Percentiles rank a stretch among this genome's conserved stretches.
Evolutionary conservation across 2,797 vertebrate genomes (phyloP).

Genomic region (Triplophysa yarkandensis): DNA sequence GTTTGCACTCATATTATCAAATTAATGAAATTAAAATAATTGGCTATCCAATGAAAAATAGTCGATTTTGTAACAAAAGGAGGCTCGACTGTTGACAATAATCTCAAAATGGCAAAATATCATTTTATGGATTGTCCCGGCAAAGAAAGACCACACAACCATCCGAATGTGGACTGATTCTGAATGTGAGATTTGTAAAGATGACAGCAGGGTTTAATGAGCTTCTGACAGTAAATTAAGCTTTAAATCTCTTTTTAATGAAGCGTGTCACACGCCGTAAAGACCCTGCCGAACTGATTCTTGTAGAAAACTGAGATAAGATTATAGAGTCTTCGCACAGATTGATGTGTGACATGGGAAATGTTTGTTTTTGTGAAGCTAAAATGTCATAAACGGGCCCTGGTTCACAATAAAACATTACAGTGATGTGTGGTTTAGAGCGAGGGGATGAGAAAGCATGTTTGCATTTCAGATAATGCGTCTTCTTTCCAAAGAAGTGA

Average conservation of each 20-base stretch:
- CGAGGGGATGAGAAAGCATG: constrained; percentile 1
- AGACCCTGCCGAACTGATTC: background rate
- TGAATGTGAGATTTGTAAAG: background rate
- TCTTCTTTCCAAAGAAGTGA: background rate
- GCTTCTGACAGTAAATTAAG: constrained; percentile 18
- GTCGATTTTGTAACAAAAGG: background rate
- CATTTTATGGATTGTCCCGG: background rate
- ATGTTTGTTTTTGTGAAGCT: constrained; percentile 20
- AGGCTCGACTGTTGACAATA: background rate
- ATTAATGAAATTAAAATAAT: too few species aligned
- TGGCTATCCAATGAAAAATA: too few species aligned
- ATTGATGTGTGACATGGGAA: background rate
- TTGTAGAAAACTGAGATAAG: background rate
- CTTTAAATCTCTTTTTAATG: constrained; percentile 4
- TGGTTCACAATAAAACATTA: constrained; percentile 3
- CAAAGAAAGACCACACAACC: too few species aligned
- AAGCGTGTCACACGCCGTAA: background rate
- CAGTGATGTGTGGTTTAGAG: background rate
- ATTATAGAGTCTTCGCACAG: background rate
- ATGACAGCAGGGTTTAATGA: constrained; percentile 15
- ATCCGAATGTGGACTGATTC: background rate
- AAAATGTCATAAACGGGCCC: constrained; percentile 26
- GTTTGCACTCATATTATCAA: background rate
- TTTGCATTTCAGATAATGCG: background rate
- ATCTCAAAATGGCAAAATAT: background rate